Conservation (phyloP, 2,888 invertebrate genomes). For the Aethes cnicana region DNA sequence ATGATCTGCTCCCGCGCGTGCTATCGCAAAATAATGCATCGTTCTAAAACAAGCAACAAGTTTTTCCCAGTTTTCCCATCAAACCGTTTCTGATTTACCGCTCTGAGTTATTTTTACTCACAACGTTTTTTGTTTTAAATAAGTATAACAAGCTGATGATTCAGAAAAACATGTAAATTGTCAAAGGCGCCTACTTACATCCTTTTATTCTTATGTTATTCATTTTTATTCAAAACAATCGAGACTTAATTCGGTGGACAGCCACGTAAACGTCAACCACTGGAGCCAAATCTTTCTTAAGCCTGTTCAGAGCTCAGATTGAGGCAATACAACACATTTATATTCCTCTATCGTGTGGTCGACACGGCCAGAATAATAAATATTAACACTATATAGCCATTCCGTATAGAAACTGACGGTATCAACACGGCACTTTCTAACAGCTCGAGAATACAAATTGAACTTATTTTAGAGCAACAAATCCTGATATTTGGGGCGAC, state of each 20-base stretch:
- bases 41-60: conserved; percentile 8
- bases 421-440: conserved; percentile 61
- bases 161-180: no score
- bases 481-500: conserved; percentile 7
- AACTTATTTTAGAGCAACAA: conserved; percentile 35
- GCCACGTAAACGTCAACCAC: conserved; percentile 42
- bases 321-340: conserved; percentile 42
- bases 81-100: no score
- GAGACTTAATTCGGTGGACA: conserved; percentile 23
- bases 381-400: conserved; percentile 62
- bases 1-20: conserved; percentile 55
- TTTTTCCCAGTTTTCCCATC: not conserved
- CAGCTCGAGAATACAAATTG: conserved; percentile 61
- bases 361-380: conserved; percentile 73
- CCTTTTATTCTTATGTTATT: conserved; percentile 6
- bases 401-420: conserved; percentile 69
- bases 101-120: no score
- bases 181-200: no score
- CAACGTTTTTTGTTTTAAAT: no score
- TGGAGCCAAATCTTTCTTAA: conserved; percentile 40
- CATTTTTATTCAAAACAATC: conserved; percentile 15
- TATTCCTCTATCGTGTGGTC: conserved; percentile 61
- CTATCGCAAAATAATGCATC: conserved; percentile 41
- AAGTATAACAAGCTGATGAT: no score
- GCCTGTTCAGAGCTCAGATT: conserved; percentile 55